Evolutionary conservation across 2,888 invertebrate species (phyloP), one percentile per base, ranked within the genome.

Genomic region (Criorhina ranunculi): DNA sequence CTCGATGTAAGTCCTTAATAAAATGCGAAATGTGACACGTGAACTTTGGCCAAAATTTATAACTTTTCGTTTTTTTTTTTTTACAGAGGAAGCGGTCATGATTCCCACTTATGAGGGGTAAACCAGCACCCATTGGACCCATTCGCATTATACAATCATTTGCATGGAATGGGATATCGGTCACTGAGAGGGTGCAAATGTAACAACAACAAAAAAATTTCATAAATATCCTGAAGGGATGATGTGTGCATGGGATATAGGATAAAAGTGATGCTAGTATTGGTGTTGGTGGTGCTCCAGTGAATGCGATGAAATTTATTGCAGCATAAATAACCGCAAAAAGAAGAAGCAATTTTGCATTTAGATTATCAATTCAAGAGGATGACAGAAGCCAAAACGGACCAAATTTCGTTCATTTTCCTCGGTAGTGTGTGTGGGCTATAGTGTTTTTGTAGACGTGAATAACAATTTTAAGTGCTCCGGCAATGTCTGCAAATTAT

Each of bases 21-120:
- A 82, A 78, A 82, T 82, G 60, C 66, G 51, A 77, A 77, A 82
- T 82, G 77, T 53, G 82, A 62, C 82, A 78, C 82, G 69, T 79
- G 69, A 83, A 75, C 73, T 69, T 64, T 57, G n/a, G 24, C 29
- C 53, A 67, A 83, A 83, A 78, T 79, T 78, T 83, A 78, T 69
- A 79, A 69, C 78, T 79, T 64, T n/a, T n/a, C n/a, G n/a, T n/a
- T n/a, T n/a, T n/a, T n/a, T n/a, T n/a, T n/a, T n/a, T 24, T 24
- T 24, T 24, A 1, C 24, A 24, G 24, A 4, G 24, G 24, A 4
- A 24, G 24, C 2, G 2, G 1, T 3, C 24, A 24, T 24, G 1
- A 24, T n/a, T n/a, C n/a, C n/a, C 24, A 4, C 4, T 1, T 37
- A 15, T 33, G 60, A 31, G 53, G 62, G 66, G 57, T 59, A 49